Base-by-base conservation (phyloP, 2,113 vertebrate genomes). In the Heterotis niloticus region DNA sequence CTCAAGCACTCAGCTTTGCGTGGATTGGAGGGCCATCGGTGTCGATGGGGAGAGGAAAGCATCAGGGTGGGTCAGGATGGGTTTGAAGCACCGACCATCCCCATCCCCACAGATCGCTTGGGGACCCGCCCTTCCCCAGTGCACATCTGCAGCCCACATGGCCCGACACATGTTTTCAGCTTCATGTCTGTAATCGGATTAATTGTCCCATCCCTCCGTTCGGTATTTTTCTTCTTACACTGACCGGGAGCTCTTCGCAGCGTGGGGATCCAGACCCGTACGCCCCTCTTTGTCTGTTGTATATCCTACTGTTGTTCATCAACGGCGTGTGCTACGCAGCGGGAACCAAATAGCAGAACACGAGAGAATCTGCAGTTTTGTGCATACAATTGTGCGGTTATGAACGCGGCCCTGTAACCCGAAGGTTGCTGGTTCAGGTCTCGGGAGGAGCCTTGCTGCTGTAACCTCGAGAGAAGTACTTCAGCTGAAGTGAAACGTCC, bases 101-200 rank as follows among this genome's bases (percentile, higher is more conserved):
- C 20, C 11, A 7, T 10, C 23, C 71, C 71, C 51, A 73, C 3
- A 20, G 64, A n/a, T 65, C 18, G 10, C 71, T 4, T 20, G 20
- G 59, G 20, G 17, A 16, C 14, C 54, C 4, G 56, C 52, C 14
- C 71, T 52, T 54, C 54, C n/a, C 24, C 23, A 57, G 90, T 85
- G 81, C 82, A 90, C 93, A 94, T 94, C 92, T 94, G 94, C 81
- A 89, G 89, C 89, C 88, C 94, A 93, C 91, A 92, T 93, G 93
- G 88, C 79, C 80, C 82, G 86, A 91, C 91, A 91, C 91, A 83
- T 92, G 90, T 92, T 91, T 87, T 85, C 88, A 88, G 88, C 90
- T 82, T 90, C 90, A 89, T 92, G 92, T 90, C 90, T 89, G 89
- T 92, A 91, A 94, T 92, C 88, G 87, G 88, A 92, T 91, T 94